Evolutionary conservation across 2,888 invertebrate genomes (phyloP), one percentile per base, ranked within the genome.

Genomic region (Chalcis sispes): DNA sequence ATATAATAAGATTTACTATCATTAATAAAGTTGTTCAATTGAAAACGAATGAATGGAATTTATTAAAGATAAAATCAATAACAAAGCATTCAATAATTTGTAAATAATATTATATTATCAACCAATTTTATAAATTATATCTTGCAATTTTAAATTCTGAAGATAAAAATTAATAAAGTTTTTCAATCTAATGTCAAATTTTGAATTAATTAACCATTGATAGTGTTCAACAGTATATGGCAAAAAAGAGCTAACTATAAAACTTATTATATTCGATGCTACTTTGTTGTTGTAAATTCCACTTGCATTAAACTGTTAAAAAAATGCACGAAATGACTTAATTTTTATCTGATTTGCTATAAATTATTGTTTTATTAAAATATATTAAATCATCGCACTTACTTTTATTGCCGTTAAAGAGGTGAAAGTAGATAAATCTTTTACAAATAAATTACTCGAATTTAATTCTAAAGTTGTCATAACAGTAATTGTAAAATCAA

Each of bases 241-340:
- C 10, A 61, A 25, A 2, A 20, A 20, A n/a, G 42, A 40, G 20
- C 23, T 46, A 8, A 67, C 15, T 23, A 54, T 40, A 18, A 40
- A 20, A 18, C 25, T 61, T 42, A 54, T 23, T 2, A 27, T 46
- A 25, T 62, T 20, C 1, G 73, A 67, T 1, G 46, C 69, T 2
- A 18, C 29, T n/a, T 62, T 25, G n/a, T 67, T 23, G 18, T 69
- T 32, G 25, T 69, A 74, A 20, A 74, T 29, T n/a, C 61, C 74
- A 46, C 7, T 56, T 4, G 54, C 29, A 8, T 13, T 15, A 46
- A 74, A 32, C 74, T 74, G 36, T 50, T 15, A 29, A 61, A 61
- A 67, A 0, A 32, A 36, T 62, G 32, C 7, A 13, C 1, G 18
- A 50, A 18, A 40, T 52, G 8, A 15, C 0, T 15, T 18, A n/a